These are phyloP conservation scores for Drosophila yooni DNA, from an alignment of 2,888 invertebrate genomes.

Conservation along the genomic window DNA sequence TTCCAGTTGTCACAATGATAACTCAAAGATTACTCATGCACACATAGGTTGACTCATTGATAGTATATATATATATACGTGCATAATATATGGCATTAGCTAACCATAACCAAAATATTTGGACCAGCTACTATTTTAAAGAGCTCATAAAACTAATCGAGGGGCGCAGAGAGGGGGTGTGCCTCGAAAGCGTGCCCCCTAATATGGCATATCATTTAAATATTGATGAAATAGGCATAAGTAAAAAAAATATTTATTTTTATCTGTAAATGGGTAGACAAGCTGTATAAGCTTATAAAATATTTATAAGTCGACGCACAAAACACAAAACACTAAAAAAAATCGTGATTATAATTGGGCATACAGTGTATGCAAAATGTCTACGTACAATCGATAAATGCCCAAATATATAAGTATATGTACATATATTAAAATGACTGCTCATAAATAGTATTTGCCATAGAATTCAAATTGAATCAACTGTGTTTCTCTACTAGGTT, in stretches of 20 bases:
- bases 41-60: neutral
- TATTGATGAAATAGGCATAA: conserved; percentile 22
- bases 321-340: conserved; percentile 23
- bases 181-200: neutral
- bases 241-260: neutral
- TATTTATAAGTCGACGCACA: conserved; percentile 51
- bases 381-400: neutral
- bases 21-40: neutral
- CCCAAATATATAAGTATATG: neutral
- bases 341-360: conserved; percentile 58
- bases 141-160: conserved; percentile 5
- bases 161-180: neutral
- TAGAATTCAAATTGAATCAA: neutral
- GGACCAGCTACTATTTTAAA: neutral
- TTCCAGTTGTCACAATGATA: conserved; percentile 30
- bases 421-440: neutral
- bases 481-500: neutral
- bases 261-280: neutral
- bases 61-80: neutral
- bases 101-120: neutral
- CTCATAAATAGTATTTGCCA: neutral
- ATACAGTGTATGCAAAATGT: conserved; percentile 33
- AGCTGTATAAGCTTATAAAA: conserved; percentile 47
- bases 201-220: conserved; percentile 17
- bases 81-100: neutral